These are phyloP conservation scores for Alauda arvensis DNA, from an alignment of 2,797 vertebrate genomes.

Conservation along the genomic window DNA sequence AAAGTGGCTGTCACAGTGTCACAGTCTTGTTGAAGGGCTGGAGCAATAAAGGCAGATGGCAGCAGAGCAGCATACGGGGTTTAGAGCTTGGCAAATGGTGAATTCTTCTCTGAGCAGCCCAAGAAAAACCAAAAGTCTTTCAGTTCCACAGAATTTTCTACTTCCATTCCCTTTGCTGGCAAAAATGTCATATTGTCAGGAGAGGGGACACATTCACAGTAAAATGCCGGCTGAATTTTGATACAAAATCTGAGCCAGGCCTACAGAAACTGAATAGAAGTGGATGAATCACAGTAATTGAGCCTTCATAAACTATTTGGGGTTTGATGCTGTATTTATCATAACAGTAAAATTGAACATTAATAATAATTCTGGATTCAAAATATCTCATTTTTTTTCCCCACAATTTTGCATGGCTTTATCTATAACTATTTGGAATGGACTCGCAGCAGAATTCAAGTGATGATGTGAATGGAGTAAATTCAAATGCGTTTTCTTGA, in stretches of 20 bases:
- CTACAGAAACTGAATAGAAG: neutral
- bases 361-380: neutral
- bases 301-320: neutral
- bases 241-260: neutral
- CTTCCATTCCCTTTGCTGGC: neutral
- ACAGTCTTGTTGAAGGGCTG: neutral
- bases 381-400: neutral
- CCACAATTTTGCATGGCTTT: neutral
- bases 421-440: neutral
- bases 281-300: rapidly evolving
- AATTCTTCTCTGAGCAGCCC: neutral
- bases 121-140: neutral
- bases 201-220: rapidly evolving
- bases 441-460: neutral
- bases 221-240: neutral
- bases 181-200: neutral
- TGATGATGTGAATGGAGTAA: neutral
- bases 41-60: slow-evolving; percentile 11
- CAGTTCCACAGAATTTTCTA: neutral
- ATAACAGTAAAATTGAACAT: neutral
- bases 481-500: neutral
- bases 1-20: neutral
- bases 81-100: slow-evolving; percentile 25
- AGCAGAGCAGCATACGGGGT: neutral
- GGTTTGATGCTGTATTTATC: neutral